Evolutionary conservation across 2,113 vertebrate genomes (phyloP).

Genomic region (Pedionomus torquatus): DNA sequence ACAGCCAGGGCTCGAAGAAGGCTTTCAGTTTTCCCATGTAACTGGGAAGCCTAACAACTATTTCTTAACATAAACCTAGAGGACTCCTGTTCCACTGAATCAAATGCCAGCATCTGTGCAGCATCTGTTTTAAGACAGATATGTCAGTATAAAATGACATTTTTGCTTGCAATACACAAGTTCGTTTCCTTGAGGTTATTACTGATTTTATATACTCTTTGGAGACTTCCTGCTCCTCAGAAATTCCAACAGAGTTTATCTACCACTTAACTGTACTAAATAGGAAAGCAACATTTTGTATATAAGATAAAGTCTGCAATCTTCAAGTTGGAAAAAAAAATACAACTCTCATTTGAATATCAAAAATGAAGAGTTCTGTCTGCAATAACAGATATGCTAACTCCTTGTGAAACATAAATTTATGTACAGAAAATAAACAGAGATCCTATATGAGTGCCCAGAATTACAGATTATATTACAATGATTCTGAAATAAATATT

Average conservation of each 20-base stretch:
- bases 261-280: neutral
- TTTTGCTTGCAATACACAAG: slow-evolving; percentile 1
- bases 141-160: neutral
- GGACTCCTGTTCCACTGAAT: neutral
- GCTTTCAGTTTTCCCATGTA: neutral
- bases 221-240: neutral
- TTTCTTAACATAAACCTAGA: neutral
- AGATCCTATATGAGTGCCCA: neutral
- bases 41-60: neutral
- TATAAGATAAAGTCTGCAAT: neutral
- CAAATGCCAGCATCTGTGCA: neutral
- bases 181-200: slow-evolving; percentile 5
- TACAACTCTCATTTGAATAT: neutral
- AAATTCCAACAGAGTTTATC: neutral
- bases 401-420: neutral
- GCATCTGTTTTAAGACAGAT: slow-evolving; percentile 29
- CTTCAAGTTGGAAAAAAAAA: neutral
- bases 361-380: neutral
- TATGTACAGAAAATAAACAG: neutral
- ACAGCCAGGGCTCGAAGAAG: neutral
- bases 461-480: neutral
- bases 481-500: neutral
- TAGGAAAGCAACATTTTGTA: neutral
- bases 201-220: slow-evolving; percentile 24
- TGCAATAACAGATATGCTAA: neutral